Evolutionary conservation across 2,888 invertebrate genomes (phyloP), one percentile per base, ranked within the genome.

Genomic region (Eilema sororculum): DNA sequence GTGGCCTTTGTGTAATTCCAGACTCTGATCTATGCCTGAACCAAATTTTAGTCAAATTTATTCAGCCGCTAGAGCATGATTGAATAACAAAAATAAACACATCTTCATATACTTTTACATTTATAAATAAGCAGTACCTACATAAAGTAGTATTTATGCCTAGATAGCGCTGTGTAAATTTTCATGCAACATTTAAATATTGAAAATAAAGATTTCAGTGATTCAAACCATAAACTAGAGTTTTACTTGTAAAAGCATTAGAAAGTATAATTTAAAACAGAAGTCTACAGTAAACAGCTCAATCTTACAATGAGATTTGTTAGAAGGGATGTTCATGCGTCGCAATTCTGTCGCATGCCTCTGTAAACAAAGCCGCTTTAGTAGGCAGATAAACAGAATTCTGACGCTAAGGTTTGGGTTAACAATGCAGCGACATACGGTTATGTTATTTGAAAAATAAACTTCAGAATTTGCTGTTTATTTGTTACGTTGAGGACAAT

Each of bases 381-480:
- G 75, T 79, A 84, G 83, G 86, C 83, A 89, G 89, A 91, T 91
- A 92, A 91, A 91, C 89, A 90, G 89, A 87, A 90, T 89, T 88
- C 84, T 86, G 85, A 79, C 82, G 81, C 81, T 73, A 81, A 83
- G 84, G 80, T 84, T 86, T 67, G 79, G 85, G 84, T 79, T 87
- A 85, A 86, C 87, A 89, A 87, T 83, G 84, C 75, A 64, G 75
- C 68, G 77, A 86, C 84, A 86, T 81, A 84, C 77, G 41, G 82
- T 16, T 67, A 13, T 52, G 37, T 69, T 62, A 65, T 71, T 78
- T 56, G 61, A 58, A 56, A 67, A 65, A 65, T 71, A 71, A 63
- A 67, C 68, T 65, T 63, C 67, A 56, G 67, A 67, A 46, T 63
- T 62, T 57, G 12, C 24, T 68, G 63, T 68, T 68, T 63, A 37